Conservation (phyloP, 1,140 invertebrate genomes). For the Zaprionus lachaisei region DNA sequence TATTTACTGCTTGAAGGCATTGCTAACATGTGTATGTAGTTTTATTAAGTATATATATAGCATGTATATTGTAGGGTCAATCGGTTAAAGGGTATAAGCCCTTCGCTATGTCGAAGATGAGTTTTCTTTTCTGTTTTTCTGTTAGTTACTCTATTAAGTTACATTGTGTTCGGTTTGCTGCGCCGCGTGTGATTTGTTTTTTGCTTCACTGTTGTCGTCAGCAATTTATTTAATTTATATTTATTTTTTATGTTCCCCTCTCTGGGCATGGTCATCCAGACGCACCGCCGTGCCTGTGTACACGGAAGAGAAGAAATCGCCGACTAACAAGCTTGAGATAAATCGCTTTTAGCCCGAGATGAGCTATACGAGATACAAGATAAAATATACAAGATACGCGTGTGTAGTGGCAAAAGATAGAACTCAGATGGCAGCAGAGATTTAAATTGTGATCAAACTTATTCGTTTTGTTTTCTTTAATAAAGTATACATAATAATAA, state of each 20-base stretch:
- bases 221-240: conserved; percentile 72
- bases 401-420: background rate
- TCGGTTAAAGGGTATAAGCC: too few species aligned
- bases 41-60: too few species aligned
- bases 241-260: conserved; percentile 53
- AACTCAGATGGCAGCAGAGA: conserved; percentile 29
- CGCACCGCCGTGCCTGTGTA: conserved; percentile 61
- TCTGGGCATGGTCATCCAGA: conserved; percentile 25
- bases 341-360: conserved; percentile 63
- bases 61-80: too few species aligned
- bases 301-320: conserved; percentile 33
- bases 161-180: conserved; percentile 25
- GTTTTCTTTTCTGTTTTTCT: background rate
- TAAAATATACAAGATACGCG: background rate
- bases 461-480: conserved; percentile 11
- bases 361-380: background rate
- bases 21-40: too few species aligned
- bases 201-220: conserved; percentile 29
- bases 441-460: conserved; percentile 66
- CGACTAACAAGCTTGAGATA: conserved; percentile 58
- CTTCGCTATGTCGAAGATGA: background rate
- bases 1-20: too few species aligned
- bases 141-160: conserved; percentile 11
- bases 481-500: background rate
- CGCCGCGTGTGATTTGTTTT: conserved; percentile 26